Percentiles rank a stretch among this genome's conserved stretches.
Evolutionary conservation across 2,113 vertebrate genomes (phyloP).

Genomic region (Rhineura floridana): DNA sequence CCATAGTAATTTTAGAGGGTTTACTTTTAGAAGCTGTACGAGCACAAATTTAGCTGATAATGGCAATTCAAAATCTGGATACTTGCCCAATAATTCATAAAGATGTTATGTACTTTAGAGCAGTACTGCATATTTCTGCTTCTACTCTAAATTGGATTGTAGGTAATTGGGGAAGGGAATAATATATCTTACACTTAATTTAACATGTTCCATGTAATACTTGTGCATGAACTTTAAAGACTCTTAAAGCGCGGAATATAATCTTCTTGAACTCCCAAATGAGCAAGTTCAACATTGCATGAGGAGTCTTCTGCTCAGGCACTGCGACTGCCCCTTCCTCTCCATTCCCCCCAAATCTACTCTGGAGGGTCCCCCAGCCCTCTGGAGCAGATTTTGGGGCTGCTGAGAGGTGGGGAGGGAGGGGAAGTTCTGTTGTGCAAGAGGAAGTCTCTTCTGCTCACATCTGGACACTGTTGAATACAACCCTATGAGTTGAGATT

Average conservation of each 20-base stretch:
- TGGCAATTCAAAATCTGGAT: no score
- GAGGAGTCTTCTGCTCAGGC: no score
- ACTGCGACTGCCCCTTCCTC: no score
- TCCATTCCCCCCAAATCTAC: no score
- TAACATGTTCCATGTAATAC: background rate
- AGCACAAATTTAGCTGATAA: background rate
- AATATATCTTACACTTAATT: background rate
- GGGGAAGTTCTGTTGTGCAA: no score
- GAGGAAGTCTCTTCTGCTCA: no score
- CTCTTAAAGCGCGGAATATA: background rate
- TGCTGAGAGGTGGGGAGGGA: no score
- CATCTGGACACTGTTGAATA: no score
- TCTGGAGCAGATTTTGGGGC: no score
- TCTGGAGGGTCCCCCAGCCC: no score
- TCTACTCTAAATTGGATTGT: background rate
- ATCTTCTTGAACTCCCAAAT: background rate
- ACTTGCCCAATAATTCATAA: background rate
- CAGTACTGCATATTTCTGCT: background rate
- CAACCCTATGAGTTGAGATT: background rate
- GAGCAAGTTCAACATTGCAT: no score
- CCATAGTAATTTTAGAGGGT: background rate
- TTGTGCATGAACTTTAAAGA: background rate
- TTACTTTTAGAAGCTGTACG: background rate
- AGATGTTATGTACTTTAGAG: background rate
- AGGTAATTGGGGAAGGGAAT: background rate